Evolutionary conservation across 2,888 invertebrate genomes (phyloP), one percentile per base, ranked within the genome.

Genomic region (Harpagoxenus sublaevis): DNA sequence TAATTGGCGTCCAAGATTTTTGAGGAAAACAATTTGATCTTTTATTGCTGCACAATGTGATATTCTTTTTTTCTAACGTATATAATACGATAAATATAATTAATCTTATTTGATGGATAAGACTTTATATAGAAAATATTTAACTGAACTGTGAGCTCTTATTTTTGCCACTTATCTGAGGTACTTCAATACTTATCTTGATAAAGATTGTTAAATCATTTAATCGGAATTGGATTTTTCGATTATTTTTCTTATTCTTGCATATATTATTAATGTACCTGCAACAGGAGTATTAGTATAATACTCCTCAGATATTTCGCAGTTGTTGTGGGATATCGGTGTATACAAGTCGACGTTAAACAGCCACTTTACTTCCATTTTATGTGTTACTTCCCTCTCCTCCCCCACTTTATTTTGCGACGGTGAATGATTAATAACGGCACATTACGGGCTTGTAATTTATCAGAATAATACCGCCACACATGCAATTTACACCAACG

Each of bases 361-460:
- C 79, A 79, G 35, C 60, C 71, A 79, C 71, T 79, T 79, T 71
- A 62, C 73, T 81, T 60, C 51, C 12, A 81, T 81, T 81, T 71
- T 73, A 73, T 31, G 73, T 79, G 73, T 79, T 79, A 79, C 71
- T 48, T 79, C 15, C 15, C 60, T 71, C 39, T 62, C 28, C 45
- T 39, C 48, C 60, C 28, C 18, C 71, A 15, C 8, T 12, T 51
- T 62, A 73, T 81, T 73, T 62, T 73, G 73, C 73, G 60, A 60
- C 57, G 8, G 79, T 28, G n/a, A 81, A 51, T 81, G 79, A 81
- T 81, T 81, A 81, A 81, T 81, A 81, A 81, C 73, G 4, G 73
- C 60, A 23, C 73, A 81, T 81, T 81, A 62, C 60, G 48, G 48
- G 60, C 79, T 81, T 31, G 79, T 73, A 81, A 81, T 79, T 79